Percentiles rank a stretch among this genome's conserved stretches.
These are phyloP conservation scores for Colossoma macropomum DNA, from an alignment of 2,113 vertebrate species.

Conservation along the genomic window DNA sequence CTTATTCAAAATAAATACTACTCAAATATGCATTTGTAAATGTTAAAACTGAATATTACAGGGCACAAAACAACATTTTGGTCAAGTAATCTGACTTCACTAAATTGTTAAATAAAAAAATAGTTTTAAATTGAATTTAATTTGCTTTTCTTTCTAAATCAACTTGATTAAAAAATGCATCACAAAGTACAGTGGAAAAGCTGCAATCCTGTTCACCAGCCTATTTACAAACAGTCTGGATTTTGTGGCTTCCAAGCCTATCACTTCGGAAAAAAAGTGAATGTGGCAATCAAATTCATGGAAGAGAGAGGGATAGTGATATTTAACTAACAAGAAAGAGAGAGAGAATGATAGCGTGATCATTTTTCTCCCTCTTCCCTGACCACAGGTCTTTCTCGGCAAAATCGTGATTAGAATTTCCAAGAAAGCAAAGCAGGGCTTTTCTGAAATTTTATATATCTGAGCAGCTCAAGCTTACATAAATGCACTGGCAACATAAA, in stretches of 20 bases:
- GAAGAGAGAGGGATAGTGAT: not conserved
- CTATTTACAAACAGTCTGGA: not conserved
- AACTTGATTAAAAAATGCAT: not conserved
- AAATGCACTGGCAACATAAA: slow-evolving; percentile 3
- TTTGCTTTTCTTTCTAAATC: not conserved
- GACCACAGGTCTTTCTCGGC: not conserved
- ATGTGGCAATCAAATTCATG: slow-evolving; percentile 1
- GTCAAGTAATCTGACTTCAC: not conserved
- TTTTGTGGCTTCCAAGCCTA: not conserved
- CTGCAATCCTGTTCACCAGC: not conserved
- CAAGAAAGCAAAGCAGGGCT: slow-evolving; percentile 30
- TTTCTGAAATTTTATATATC: slow-evolving; percentile 14
- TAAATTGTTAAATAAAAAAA: not conserved
- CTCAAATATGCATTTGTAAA: not conserved
- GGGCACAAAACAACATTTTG: not conserved
- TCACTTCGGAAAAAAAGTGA: not conserved
- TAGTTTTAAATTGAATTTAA: not conserved
- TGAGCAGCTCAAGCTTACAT: not conserved
- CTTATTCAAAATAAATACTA: not conserved
- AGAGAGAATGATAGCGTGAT: not conserved
- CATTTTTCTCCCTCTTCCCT: not conserved
- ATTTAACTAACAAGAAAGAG: not conserved
- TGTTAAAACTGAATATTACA: not conserved
- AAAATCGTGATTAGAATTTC: slow-evolving; percentile 33
- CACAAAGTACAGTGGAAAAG: not conserved